Base-by-base conservation (phyloP, 1,140 invertebrate species). In the Odontomachus brunneus region DNA sequence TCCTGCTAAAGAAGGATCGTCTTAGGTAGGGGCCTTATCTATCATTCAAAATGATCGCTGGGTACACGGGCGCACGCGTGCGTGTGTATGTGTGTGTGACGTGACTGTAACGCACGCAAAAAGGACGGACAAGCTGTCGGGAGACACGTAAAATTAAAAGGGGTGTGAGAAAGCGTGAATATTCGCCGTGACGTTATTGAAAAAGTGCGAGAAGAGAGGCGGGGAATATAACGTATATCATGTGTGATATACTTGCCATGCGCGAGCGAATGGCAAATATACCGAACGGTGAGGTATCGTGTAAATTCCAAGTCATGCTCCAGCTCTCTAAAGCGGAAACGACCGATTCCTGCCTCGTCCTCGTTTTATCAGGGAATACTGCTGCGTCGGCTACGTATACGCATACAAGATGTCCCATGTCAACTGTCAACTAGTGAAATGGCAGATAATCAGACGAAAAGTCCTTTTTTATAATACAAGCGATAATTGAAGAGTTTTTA, bases 271-370 rank as follows among this genome's bases (percentile, higher is more conserved):
- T 76, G 38, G 17, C 66, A 55, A 17, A 11, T 71, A 33, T 33
- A 74, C 22, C 24, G n/a, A 26, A 51, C 19, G 26, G 2, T 22
- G 5, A 19, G 7, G 48, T 29, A 2, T 53, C 38, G 19, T 14
- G 26, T 26, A 38, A 86, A 74, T 74, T 84, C 17, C 66, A 84
- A 87, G 83, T 88, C 85, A 87, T 88, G 87, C 87, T 87, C 59
- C 55, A 65, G 44, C 57, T 84, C 57, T 84, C 53, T 80, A 53
- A 72, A 76, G 49, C 60, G 22, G 19, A 66, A 67, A 84, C 29
- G 29, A 86, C 84, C 76, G 69, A 82, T 86, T 81, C 44, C 75
- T 73, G 67, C 66, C 44, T 71, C 15, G 48, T 55, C 29, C 74
- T 66, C 60, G 29, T 76, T 55, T 76, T 38, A 66, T 75, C 29